These are phyloP conservation scores for Leptopilina drosophilae DNA, from an alignment of 2,888 invertebrate genomes.

Conservation along the genomic window DNA sequence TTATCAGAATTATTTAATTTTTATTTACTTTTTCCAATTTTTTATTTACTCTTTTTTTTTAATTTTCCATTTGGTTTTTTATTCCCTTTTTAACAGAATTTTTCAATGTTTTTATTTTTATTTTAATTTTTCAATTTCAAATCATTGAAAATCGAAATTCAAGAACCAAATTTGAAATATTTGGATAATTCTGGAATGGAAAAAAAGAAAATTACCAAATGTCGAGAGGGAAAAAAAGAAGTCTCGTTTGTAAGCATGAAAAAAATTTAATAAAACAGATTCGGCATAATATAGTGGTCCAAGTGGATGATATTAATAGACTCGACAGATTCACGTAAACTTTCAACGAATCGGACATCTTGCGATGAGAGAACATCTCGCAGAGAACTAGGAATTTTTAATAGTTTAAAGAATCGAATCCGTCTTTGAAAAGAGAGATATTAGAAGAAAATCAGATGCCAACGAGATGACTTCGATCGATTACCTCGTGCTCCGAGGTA, in stretches of 20 bases:
- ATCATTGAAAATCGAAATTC: too few relatives aligned
- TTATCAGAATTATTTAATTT: not conserved
- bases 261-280: conserved; percentile 55
- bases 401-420: conserved; percentile 28
- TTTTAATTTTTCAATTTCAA: too few relatives aligned
- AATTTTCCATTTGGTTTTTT: too few relatives aligned
- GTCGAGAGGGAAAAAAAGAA: conserved; percentile 23
- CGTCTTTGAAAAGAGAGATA: not conserved
- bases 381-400: conserved; percentile 4
- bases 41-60: too few relatives aligned
- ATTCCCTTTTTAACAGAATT: too few relatives aligned
- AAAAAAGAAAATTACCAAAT: not conserved
- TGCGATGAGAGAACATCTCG: conserved; percentile 12
- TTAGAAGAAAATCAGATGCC: conserved; percentile 28
- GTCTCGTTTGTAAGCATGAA: not conserved
- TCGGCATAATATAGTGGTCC: conserved; percentile 55
- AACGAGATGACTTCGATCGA: conserved; percentile 38
- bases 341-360: conserved; percentile 50
- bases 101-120: too few relatives aligned
- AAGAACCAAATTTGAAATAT: too few relatives aligned
- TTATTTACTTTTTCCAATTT: too few relatives aligned
- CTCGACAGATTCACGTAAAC: conserved; percentile 55
- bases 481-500: conserved; percentile 30
- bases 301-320: conserved; percentile 64
- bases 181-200: too few relatives aligned